Evolutionary conservation across 2,797 vertebrate species (phyloP).

Genomic region (Crenichthys baileyi): DNA sequence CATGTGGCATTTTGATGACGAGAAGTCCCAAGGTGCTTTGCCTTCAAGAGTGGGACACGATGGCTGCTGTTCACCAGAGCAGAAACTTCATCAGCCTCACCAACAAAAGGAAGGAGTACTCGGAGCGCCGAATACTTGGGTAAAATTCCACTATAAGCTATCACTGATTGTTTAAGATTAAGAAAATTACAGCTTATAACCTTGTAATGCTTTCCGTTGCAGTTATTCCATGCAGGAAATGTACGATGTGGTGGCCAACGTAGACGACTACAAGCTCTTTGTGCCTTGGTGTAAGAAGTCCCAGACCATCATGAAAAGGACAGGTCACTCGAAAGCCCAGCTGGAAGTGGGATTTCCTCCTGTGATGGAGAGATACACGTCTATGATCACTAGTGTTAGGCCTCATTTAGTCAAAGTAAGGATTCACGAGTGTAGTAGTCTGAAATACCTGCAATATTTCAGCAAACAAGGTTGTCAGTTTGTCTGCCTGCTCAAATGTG

Average conservation of each 20-base stretch:
- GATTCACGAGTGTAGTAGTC: not conserved
- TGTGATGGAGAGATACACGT: conserved; percentile 91
- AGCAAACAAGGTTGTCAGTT: not conserved
- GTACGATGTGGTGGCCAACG: conserved; percentile 93
- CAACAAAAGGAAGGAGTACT: conserved; percentile 95
- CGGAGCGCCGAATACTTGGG: conserved; percentile 93
- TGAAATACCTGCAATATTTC: not conserved
- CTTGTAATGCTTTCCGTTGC: not conserved
- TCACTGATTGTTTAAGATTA: not conserved
- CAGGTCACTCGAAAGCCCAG: conserved; percentile 90
- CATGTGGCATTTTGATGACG: conserved; percentile 85
- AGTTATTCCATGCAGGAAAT: conserved; percentile 98
- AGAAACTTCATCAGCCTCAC: conserved; percentile 90
- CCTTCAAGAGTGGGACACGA: conserved; percentile 71
- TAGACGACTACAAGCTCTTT: conserved; percentile 93
- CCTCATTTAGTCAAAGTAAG: conserved; percentile 96
- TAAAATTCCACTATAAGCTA: conserved; percentile 58
- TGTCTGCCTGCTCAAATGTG: not conserved
- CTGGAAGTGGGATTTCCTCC: conserved; percentile 95
- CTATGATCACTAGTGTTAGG: conserved; percentile 90
- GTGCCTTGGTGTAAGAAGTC: conserved; percentile 98
- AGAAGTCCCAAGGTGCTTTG: conserved; percentile 76
- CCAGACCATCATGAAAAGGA: conserved; percentile 86
- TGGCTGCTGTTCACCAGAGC: conserved; percentile 68
- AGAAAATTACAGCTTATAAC: not conserved